Conservation (phyloP, 2,113 vertebrate genomes). For the Scolopax mira region DNA sequence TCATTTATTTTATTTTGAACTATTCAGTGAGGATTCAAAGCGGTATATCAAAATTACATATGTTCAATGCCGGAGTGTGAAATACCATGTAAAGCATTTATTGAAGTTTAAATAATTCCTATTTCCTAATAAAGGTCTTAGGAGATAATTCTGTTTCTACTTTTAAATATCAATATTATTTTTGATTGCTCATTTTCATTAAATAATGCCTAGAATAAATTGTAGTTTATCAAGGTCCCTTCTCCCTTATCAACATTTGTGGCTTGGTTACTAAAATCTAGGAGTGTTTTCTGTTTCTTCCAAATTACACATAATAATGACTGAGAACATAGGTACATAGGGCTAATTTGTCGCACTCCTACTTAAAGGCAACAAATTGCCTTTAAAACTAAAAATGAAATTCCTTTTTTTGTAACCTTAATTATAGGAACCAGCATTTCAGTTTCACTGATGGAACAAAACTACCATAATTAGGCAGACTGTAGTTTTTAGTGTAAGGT, state of each 20-base stretch:
- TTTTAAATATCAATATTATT: neutral
- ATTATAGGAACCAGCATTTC: conserved; percentile 27
- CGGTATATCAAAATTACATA: neutral
- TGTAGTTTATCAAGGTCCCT: neutral
- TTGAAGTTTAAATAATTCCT: neutral
- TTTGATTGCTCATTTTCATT: conserved; percentile 3
- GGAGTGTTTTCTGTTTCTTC: neutral
- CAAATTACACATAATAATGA: neutral
- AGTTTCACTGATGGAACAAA: conserved; percentile 49
- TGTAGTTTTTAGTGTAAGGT: conserved; percentile 55
- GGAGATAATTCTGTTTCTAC: neutral
- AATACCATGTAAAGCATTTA: neutral
- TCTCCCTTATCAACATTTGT: neutral
- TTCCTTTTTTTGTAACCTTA: conserved; percentile 18
- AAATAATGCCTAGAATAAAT: neutral
- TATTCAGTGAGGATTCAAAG: neutral
- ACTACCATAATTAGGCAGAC: conserved; percentile 50
- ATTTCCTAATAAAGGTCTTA: neutral
- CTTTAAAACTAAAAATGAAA: conserved; percentile 37
- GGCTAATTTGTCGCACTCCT: neutral
- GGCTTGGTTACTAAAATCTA: neutral
- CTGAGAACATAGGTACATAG: neutral
- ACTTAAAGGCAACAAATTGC: conserved; percentile 33
- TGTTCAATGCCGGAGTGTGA: neutral
- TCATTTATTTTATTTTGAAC: neutral